Conservation (phyloP, 2,113 vertebrate species). For the Phocoena sinus region DNA sequence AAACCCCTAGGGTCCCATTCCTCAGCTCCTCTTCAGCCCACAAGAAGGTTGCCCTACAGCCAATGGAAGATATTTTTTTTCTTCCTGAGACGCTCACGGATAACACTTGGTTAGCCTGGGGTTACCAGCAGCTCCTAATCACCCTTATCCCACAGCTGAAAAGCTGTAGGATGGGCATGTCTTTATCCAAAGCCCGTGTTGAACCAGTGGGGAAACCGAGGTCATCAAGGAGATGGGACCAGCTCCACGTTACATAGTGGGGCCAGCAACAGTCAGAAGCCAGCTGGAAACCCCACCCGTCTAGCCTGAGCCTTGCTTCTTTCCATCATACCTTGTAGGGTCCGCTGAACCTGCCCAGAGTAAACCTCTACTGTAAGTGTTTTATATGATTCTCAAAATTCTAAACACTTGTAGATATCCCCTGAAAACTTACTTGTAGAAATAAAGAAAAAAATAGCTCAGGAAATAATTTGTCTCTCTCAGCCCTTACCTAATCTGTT, state of each 20-base stretch:
- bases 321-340: not conserved
- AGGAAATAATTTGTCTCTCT: not conserved
- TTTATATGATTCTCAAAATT: not conserved
- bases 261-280: not conserved
- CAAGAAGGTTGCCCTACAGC: not conserved
- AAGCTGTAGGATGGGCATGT: not conserved
- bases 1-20: slow-evolving; percentile 53
- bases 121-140: not conserved
- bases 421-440: slow-evolving; percentile 12
- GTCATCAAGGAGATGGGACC: not conserved
- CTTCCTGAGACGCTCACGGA: not conserved
- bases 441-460: slow-evolving; percentile 6
- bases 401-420: not conserved
- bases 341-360: not conserved
- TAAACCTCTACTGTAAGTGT: not conserved
- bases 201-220: not conserved
- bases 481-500: slow-evolving; percentile 43
- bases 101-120: not conserved
- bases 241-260: not conserved
- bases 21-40: slow-evolving; percentile 2
- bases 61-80: not conserved
- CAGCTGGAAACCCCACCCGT: not conserved
- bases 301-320: not conserved
- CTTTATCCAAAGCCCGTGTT: not conserved
- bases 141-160: not conserved